Evolutionary conservation across 2,113 vertebrate species (phyloP), one percentile per base, ranked within the genome.

Genomic region (Cinclus cinclus): DNA sequence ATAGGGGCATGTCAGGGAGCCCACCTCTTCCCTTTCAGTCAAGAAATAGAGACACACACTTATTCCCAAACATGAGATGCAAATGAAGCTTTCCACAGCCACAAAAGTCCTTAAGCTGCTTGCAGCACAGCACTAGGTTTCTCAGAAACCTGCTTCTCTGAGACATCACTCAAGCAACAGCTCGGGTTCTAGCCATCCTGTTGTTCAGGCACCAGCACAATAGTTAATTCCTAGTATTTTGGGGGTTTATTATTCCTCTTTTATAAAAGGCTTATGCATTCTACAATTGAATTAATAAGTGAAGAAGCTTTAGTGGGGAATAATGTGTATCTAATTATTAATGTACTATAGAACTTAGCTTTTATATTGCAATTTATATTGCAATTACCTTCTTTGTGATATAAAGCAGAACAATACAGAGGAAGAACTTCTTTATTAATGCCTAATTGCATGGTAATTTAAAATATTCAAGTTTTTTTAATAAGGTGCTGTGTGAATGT

Each of bases 381-480:
- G 90, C 98, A 98, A 97, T 98, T 98, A 98, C 96, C 91, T 96
- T 97, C 97, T 98, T 98, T 98, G 97, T 98, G 96, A 98, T 98
- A 97, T 95, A 98, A 98, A 98, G 97, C 97, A 98, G 98, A 98
- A 98, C 98, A 98, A 98, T 98, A 96, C 96, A 97, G 96, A 97
- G 92, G 92, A 97, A 97, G 96, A 98, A 97, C 95, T 97, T 97
- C 98, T 98, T 98, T 98, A 98, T 98, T 98, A 98, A 97, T 98
- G 96, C 94, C 96, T 98, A 98, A 98, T 98, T 98, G 97, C 97
- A 98, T 96, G 89, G 97, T 95, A 98, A 98, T 98, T 98, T 98
- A 97, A 98, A 98, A 98, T 97, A 98, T 97, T 97, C 97, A 30
- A 94, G 95, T 98, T 98, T 97, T 94, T 97, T 98, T 98, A 98